These are phyloP conservation scores for Rhorus exstirpatorius DNA, from an alignment of 2,888 invertebrate genomes.

Conservation along the genomic window DNA sequence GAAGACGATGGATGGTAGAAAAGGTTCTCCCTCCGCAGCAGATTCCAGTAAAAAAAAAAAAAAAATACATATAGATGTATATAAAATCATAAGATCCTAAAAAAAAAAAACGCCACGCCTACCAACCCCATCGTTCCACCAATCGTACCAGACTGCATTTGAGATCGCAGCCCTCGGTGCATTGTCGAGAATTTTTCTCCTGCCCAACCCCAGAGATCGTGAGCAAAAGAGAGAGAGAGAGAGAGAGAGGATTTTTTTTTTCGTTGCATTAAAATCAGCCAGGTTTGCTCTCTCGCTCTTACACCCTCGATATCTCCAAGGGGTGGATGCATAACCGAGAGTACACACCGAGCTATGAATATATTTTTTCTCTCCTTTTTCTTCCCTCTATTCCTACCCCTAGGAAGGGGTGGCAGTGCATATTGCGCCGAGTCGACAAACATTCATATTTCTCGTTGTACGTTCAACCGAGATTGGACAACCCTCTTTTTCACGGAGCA, in stretches of 20 bases:
- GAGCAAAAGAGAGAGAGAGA: not conserved
- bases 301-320: constrained; percentile 34
- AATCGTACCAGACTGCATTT: constrained; percentile 83
- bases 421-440: constrained; percentile 56
- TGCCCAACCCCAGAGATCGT: constrained; percentile 37
- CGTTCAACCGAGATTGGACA: constrained; percentile 31
- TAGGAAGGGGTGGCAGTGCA: constrained; percentile 53
- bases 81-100: constrained; percentile 83
- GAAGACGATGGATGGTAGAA: constrained; percentile 38
- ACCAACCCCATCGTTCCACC: constrained; percentile 82
- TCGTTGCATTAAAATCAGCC: constrained; percentile 24
- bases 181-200: constrained; percentile 81
- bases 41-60: constrained; percentile 28
- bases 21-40: constrained; percentile 31
- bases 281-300: constrained; percentile 21
- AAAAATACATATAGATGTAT: constrained; percentile 2
- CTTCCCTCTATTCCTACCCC: constrained; percentile 44
- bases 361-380: constrained; percentile 37
- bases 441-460: constrained; percentile 68
- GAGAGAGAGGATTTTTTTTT: constrained; percentile 41
- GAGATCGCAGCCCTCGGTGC: constrained; percentile 83
- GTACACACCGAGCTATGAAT: constrained; percentile 31
- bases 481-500: constrained; percentile 53
- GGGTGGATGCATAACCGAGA: constrained; percentile 16
- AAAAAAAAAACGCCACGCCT: constrained; percentile 82